Base-by-base conservation (phyloP, 2,888 invertebrate genomes). In the Cataglyphis cursor region DNA sequence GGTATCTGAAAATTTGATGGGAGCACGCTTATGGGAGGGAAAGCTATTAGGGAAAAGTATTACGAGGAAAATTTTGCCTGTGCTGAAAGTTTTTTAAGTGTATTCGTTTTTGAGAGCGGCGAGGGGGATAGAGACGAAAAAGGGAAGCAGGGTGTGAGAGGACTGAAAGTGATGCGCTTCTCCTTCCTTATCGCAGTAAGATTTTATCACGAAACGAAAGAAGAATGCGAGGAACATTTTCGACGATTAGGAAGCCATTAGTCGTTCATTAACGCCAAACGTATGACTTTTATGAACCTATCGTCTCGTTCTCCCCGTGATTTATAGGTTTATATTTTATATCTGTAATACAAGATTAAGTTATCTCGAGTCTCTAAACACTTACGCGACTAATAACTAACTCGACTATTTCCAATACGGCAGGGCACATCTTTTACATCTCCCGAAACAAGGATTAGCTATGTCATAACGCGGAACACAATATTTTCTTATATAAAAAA, bases 321-420 rank as follows among this genome's bases (percentile, higher is more conserved):
- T 74, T 74, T 61, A 59, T 41, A 59, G 24, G 59, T 59, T 44
- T 73, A 12, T 61, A 62, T 74, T 62, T 74, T 31, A 41, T 64
- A 57, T 1, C 18, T 57, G 24, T 54, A 57, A 48, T 21, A 1
- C 35, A 21, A 48, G 62, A 44, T 41, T 28, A 41, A 8, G 8
- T 28, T 62, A 0, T n/a, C n/a, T 51, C 15, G 41, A 44, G 44
- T 62, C 54, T 35, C 15, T 44, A 44, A 74, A 31, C n/a, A 62
- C 21, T 62, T 31, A 3, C 21, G 21, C 15, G 5, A 21, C 21
- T 31, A 74, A 62, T 62, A 74, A 74, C 21, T 24, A 15, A 28
- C 44, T 66, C 24, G 51, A 35, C 24, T 24, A 48, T 65, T 74
- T 61, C 10, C 9, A 61, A 24, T 28, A 38, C 15, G 21, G 6